A percentile compares a stretch with the other conserved stretches of the same genome.
Evolutionary conservation across 2,113 vertebrate species (phyloP).

Genomic region (Datnioides undecimradiatus): DNA sequence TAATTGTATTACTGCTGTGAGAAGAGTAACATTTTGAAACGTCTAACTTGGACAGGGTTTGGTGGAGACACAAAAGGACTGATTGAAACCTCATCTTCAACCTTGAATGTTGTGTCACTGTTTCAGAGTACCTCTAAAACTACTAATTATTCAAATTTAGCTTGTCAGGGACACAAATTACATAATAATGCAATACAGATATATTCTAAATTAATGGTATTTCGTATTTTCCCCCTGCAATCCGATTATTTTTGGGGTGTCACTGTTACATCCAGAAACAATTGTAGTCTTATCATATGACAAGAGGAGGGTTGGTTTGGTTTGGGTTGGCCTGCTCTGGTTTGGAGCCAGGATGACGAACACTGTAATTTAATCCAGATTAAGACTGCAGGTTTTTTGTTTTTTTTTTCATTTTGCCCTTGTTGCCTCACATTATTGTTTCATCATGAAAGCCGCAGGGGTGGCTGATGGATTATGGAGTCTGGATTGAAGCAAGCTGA

Average conservation of each 20-base stretch:
- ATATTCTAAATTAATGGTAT: background rate
- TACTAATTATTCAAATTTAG: background rate
- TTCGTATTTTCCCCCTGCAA: background rate
- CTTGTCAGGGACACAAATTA: background rate
- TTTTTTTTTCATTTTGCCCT: slow-evolving; percentile 61
- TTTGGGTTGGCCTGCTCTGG: slow-evolving; percentile 37
- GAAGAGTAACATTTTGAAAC: background rate
- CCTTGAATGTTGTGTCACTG: background rate
- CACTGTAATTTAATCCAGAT: slow-evolving; percentile 80
- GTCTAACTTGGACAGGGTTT: too few species aligned
- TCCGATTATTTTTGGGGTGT: background rate
- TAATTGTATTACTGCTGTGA: too few species aligned
- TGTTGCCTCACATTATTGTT: slow-evolving; percentile 60
- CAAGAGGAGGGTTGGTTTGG: background rate
- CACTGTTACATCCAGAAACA: background rate
- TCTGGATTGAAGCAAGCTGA: slow-evolving; percentile 8
- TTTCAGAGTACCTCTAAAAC: background rate
- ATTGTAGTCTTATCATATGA: background rate
- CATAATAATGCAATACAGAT: background rate
- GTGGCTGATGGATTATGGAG: slow-evolving; percentile 57
- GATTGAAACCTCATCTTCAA: background rate
- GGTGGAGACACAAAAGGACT: background rate
- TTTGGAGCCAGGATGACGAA: slow-evolving; percentile 58
- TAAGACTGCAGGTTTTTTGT: slow-evolving; percentile 71
- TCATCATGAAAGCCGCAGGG: slow-evolving; percentile 43